These are phyloP conservation scores for Gymnothorax reevesii DNA, from an alignment of 2,797 vertebrate genomes.

Conservation along the genomic window DNA sequence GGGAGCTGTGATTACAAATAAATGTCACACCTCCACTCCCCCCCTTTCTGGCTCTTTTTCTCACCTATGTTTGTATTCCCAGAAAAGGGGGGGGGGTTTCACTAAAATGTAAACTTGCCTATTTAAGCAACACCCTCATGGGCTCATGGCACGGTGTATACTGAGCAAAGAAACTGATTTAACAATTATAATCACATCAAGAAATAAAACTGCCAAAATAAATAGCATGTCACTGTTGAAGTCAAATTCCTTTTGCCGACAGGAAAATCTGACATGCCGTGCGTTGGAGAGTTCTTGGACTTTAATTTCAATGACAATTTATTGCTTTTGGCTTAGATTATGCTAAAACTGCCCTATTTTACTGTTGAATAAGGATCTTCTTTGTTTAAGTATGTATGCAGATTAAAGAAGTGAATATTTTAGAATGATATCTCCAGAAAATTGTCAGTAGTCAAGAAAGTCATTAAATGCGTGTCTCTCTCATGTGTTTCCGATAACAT, in stretches of 20 bases:
- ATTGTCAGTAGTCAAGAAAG: too few species aligned
- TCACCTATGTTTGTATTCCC: background rate
- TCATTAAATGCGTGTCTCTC: background rate
- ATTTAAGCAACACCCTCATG: background rate
- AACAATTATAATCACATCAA: constrained; percentile 9
- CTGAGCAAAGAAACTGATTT: background rate
- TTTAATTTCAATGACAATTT: background rate
- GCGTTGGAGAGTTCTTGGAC: background rate
- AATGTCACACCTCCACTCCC: background rate
- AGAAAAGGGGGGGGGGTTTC: background rate
- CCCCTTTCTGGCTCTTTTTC: background rate
- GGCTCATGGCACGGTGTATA: background rate
- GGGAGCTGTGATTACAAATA: background rate
- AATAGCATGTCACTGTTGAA: background rate
- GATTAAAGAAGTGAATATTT: too few species aligned
- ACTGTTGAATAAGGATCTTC: background rate
- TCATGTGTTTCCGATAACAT: background rate
- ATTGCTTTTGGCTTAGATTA: background rate
- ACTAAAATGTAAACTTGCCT: constrained; percentile 16
- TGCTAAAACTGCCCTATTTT: background rate
- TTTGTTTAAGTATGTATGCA: background rate
- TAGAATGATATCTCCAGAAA: too few species aligned
- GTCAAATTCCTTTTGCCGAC: background rate
- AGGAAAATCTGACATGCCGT: background rate
- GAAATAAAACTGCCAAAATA: background rate